A percentile compares a stretch with the other conserved stretches of the same genome.
These are phyloP conservation scores for Dendropsophus ebraccatus DNA, from an alignment of 2,113 vertebrate genomes.

Conservation along the genomic window DNA sequence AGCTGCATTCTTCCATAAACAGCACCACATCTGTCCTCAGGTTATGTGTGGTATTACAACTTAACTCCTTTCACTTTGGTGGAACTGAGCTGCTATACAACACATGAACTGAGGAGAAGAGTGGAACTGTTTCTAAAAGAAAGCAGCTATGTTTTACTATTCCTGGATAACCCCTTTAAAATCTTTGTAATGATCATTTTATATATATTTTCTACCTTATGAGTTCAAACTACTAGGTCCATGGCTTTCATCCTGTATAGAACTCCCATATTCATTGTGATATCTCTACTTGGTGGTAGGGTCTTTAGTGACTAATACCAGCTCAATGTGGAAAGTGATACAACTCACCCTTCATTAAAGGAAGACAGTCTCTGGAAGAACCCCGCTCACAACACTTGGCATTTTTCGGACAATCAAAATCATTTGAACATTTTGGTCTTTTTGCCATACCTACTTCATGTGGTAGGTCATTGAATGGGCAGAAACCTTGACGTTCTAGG, in stretches of 20 bases:
- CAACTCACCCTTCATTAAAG: background rate
- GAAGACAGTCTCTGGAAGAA: slow-evolving; percentile 36
- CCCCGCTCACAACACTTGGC: slow-evolving; percentile 25
- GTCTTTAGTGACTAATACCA: background rate
- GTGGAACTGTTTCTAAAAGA: too few species aligned
- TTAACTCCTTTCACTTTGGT: too few species aligned
- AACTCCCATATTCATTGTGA: background rate
- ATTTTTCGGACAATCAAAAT: slow-evolving; percentile 3
- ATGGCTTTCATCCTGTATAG: background rate
- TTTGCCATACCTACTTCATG: background rate
- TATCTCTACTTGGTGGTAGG: background rate
- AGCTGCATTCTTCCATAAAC: too few species aligned
- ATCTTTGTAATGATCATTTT: too few species aligned
- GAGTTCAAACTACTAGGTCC: background rate
- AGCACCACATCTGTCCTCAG: too few species aligned
- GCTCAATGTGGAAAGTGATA: background rate
- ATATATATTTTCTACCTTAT: background rate
- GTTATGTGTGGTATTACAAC: too few species aligned
- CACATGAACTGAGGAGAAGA: too few species aligned
- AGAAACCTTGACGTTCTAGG: slow-evolving; percentile 32
- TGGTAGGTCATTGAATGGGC: slow-evolving; percentile 24
- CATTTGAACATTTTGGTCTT: slow-evolving; percentile 9
- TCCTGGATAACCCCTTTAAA: too few species aligned
- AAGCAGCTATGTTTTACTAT: too few species aligned
- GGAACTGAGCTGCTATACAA: too few species aligned